Evolutionary conservation across 1,140 invertebrate genomes (phyloP), one percentile per base, ranked within the genome.

Genomic region (Hylyphantes graminicola): DNA sequence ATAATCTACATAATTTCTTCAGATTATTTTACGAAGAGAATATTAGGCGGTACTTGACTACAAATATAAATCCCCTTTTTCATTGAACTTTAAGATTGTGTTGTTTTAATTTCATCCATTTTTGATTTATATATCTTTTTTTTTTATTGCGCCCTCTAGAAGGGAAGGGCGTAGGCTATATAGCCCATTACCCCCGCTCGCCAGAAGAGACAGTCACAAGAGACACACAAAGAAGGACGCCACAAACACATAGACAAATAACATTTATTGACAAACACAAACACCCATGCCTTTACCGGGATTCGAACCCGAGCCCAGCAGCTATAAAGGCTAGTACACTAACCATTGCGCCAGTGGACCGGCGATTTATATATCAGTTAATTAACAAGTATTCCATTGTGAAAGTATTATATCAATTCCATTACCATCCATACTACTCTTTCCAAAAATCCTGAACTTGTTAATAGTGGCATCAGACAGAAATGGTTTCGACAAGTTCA

Each of bases 401-500:
- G 7, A 59, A 59, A 59, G 12, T 59, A 59, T 59, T 59, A 59
- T 19, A 65, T 65, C 21, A n/a, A 19, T 19, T 19, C 6, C 11
- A 35, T 19, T 65, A 65, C 10, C 21, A 72, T 15, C 13, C 57
- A 59, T 13, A 3, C 21, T 83, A 83, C 81, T 73, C 76, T 83
- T 83, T 55, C 72, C 81, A 51, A 67, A 83, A 12, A 83, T 17
- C 15, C 19, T 53, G 19, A 83, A 83, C 48, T 83, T 83, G 15
- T 83, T 67, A 12, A 83, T 13, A 10, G 81, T 83, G 9, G 13
- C 57, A 67, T 83, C 81, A 35, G 81, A 83, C 11, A 83, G 51
- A 67, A 83, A 83, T 53, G 81, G 81, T 12, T 83, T 83, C 5
- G 72, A 68, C 13, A 83, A 51, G 50, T 74, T 76, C 0, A 83